These are phyloP conservation scores for Halichondria panicea DNA, from an alignment of 37 sponge, comb jelly and placozoan species.

Conservation along the genomic window DNA sequence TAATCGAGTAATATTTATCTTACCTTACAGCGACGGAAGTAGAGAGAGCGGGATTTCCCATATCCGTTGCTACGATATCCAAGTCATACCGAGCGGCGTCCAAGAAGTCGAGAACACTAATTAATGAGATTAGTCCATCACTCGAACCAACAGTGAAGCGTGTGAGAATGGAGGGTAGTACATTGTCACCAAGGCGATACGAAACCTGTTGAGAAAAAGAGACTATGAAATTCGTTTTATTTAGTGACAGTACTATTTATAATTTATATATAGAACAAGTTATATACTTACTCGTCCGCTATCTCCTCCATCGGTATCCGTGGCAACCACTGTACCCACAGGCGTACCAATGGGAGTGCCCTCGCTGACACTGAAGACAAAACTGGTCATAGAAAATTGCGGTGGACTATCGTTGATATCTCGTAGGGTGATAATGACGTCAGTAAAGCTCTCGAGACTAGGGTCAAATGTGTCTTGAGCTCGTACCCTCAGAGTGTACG, in stretches of 20 bases:
- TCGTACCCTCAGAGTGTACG: slow-evolving; percentile 12
- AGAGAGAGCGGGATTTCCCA: no score
- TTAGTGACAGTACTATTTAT: background rate
- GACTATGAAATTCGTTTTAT: background rate
- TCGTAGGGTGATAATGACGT: slow-evolving; percentile 22
- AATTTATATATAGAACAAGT: background rate
- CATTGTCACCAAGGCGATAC: no score
- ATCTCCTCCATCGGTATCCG: slow-evolving; percentile 36
- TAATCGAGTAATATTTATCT: no score
- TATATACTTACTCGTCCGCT: slow-evolving; percentile 33
- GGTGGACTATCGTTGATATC: slow-evolving; percentile 46
- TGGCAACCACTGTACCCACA: slow-evolving; percentile 52
- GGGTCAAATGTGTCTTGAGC: slow-evolving; percentile 18
- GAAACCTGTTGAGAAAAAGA: no score
- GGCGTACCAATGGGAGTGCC: background rate
- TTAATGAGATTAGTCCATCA: no score
- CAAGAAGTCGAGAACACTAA: no score
- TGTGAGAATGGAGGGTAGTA: no score
- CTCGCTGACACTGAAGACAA: slow-evolving; percentile 34
- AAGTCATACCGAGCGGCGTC: no score
- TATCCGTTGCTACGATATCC: no score
- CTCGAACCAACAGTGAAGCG: no score
- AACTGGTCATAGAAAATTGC: slow-evolving; percentile 20
- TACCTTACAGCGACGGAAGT: no score
- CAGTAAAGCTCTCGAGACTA: background rate